phyloP scores from a whole-genome alignment of 2,888 invertebrate species.

The Camptogramma bilineatum region DNA sequence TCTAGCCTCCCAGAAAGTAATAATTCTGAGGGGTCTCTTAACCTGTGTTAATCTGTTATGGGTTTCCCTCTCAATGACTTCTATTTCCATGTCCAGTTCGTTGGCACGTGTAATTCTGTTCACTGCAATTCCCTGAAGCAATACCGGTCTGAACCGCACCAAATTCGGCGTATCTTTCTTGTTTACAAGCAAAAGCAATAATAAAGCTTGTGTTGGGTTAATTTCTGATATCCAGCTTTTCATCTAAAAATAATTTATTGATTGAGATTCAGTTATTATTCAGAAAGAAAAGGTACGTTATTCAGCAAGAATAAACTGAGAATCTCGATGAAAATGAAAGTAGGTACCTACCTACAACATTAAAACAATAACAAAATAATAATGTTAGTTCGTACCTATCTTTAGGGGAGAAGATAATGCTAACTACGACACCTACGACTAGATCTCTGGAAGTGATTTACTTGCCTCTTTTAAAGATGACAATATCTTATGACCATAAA shows the following conservation, averaged over 20 bases:
- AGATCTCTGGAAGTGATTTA: not conserved
- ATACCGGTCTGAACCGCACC: slow-evolving; percentile 61
- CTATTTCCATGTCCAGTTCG: slow-evolving; percentile 78
- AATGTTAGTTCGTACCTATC: too few species aligned
- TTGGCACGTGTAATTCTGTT: slow-evolving; percentile 71
- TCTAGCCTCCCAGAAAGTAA: too few species aligned
- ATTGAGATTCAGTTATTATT: too few species aligned
- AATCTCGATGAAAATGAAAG: too few species aligned
- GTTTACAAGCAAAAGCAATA: slow-evolving; percentile 67
- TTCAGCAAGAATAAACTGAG: too few species aligned
- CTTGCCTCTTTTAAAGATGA: slow-evolving; percentile 65
- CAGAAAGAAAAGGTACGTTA: too few species aligned
- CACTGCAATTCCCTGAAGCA: slow-evolving; percentile 76
- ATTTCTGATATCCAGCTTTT: slow-evolving; percentile 70
- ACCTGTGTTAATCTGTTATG: slow-evolving; percentile 64
- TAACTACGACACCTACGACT: too few species aligned
- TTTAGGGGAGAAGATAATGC: not conserved
- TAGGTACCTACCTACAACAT: too few species aligned
- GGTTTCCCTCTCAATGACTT: slow-evolving; percentile 75
- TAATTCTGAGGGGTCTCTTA: slow-evolving; percentile 8
- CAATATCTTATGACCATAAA: slow-evolving; percentile 60
- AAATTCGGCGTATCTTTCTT: slow-evolving; percentile 73
- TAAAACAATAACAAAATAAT: too few species aligned
- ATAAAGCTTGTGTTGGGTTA: slow-evolving; percentile 68
- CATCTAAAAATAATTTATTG: slow-evolving; percentile 58